These are phyloP conservation scores for Caenorhabditis brenneri DNA, from an alignment of 1,140 invertebrate species.

Conservation along the genomic window DNA sequence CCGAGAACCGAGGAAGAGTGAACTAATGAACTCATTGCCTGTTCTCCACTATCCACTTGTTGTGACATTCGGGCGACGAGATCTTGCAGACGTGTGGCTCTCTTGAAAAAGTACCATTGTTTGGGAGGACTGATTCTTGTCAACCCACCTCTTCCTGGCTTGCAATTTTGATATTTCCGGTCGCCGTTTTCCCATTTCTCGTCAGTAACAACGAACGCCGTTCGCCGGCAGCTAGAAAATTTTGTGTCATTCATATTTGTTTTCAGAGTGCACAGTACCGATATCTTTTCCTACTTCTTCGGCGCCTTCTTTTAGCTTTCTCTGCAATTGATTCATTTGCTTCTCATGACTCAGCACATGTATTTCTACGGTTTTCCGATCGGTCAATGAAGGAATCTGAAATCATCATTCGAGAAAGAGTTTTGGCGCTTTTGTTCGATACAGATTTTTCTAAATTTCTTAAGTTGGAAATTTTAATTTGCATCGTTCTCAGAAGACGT, in stretches of 20 bases:
- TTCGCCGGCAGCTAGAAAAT: background rate
- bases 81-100: conserved; percentile 82
- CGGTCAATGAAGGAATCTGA: background rate
- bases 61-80: conserved; percentile 84
- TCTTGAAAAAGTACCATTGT: no score
- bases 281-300: conserved; percentile 26
- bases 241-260: background rate
- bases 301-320: background rate
- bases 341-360: background rate
- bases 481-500: conserved; percentile 1
- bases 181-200: background rate
- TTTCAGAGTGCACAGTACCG: background rate
- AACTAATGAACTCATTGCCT: conserved; percentile 83
- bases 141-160: conserved; percentile 48
- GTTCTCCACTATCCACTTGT: conserved; percentile 83
- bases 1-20: conserved; percentile 63
- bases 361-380: conserved; percentile 6
- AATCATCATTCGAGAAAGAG: background rate
- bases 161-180: conserved; percentile 13
- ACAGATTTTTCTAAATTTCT: background rate
- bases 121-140: no score
- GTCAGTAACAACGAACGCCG: background rate
- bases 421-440: background rate
- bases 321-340: background rate
- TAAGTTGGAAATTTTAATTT: conserved; percentile 11